Evolutionary conservation across 1,140 invertebrate genomes (phyloP).

Genomic region (Drosophila lacteicornis): DNA sequence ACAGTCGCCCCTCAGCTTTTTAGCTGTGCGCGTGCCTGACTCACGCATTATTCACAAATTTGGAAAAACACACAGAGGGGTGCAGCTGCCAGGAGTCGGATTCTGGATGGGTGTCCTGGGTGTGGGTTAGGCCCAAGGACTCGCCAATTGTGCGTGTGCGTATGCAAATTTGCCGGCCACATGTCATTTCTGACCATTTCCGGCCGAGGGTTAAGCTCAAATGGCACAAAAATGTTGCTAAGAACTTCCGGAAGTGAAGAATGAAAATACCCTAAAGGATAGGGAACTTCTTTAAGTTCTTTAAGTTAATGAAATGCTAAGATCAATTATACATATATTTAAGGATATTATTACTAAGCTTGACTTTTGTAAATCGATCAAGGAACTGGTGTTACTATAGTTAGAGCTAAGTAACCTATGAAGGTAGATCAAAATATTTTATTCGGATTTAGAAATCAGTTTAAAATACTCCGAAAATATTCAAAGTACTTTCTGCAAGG

Average conservation of each 20-base stretch:
- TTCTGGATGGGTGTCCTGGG: constrained; percentile 12
- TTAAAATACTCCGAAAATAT: background rate
- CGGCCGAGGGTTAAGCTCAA: constrained; percentile 53
- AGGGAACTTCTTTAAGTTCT: too few relatives aligned
- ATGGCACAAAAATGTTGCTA: constrained; percentile 6
- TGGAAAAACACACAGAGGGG: constrained; percentile 8
- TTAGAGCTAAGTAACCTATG: too few relatives aligned
- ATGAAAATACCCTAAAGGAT: background rate
- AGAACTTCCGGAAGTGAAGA: background rate
- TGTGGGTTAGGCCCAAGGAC: constrained; percentile 34
- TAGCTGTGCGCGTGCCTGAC: constrained; percentile 62
- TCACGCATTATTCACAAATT: constrained; percentile 64
- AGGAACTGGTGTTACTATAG: too few relatives aligned
- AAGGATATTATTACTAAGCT: background rate
- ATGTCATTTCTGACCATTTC: constrained; percentile 81
- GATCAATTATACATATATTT: background rate
- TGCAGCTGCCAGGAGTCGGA: constrained; percentile 47
- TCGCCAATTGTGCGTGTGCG: constrained; percentile 68
- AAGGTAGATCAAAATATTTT: too few relatives aligned
- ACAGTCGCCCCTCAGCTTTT: constrained; percentile 75
- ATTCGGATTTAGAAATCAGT: background rate
- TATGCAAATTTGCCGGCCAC: constrained; percentile 77
- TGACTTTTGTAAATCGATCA: too few relatives aligned
- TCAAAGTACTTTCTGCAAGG: constrained; percentile 1
- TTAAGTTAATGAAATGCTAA: background rate